Percentiles rank a stretch among this genome's conserved stretches.
phyloP scores from a whole-genome alignment of 2,797 vertebrate genomes.

The Garrulus glandarius region DNA sequence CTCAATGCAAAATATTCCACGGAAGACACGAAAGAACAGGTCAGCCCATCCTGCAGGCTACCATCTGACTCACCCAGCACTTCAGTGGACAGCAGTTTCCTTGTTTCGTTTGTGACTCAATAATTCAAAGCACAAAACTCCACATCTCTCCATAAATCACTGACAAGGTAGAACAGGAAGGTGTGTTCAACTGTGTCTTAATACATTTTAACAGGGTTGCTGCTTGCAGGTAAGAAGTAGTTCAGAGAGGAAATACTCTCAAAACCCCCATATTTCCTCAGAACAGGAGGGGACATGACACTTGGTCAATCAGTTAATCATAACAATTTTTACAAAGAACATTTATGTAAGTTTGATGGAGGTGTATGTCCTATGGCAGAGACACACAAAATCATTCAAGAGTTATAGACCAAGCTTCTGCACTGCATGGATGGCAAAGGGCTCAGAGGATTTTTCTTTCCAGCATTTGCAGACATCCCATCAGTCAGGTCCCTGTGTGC shows the following conservation, averaged over 20 bases:
- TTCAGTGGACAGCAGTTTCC: neutral
- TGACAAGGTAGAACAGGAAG: neutral
- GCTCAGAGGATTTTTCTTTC: neutral
- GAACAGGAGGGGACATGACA: rapidly evolving
- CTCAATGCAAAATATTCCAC: neutral
- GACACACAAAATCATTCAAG: neutral
- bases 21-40: neutral
- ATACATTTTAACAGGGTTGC: neutral
- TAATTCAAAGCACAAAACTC: neutral
- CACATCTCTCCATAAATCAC: neutral
- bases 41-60: neutral
- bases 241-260: neutral
- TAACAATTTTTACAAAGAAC: neutral
- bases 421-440: neutral
- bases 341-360: neutral
- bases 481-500: neutral
- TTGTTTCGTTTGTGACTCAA: neutral
- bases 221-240: neutral
- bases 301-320: neutral
- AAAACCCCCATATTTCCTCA: neutral
- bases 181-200: neutral
- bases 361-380: neutral
- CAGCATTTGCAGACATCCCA: neutral
- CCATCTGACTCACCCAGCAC: neutral
- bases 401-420: neutral